Evolutionary conservation across 2,113 vertebrate species (phyloP), one percentile per base, ranked within the genome.

Genomic region (Platichthys stellatus): DNA sequence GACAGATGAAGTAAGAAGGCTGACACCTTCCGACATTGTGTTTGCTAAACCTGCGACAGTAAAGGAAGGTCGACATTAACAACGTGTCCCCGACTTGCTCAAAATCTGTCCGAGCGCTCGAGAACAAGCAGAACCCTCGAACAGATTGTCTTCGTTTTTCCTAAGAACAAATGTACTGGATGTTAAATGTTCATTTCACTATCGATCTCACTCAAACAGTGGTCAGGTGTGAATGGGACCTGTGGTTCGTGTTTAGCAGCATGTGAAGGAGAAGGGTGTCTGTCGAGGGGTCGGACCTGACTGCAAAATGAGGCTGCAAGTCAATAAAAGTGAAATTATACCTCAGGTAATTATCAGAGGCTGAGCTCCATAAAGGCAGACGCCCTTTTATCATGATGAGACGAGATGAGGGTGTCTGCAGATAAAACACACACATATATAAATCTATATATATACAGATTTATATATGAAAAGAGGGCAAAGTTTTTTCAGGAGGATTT

Each of bases 21-120:
- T 47, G 82, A 82, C 88, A 88, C 76, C 60, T 84, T 80, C 80
- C 88, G 73, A 84, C 82, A 79, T 60, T 63, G 77, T 85, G 78
- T 90, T 91, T 87, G 88, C 85, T 67, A 69, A 91, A 76, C 63
- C 20, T 60, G 59, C 59, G n/a, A 15, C n/a, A 11, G 40, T 9
- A 11, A 11, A 11, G 40, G 10, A 11, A 13, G 40, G 31, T 31
- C 31, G 31, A 31, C 31, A 31, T 7, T 31, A 13, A 51, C 47
- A 51, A 31, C 31, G 31, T 31, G 31, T 31, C 31, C 31, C 31
- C 5, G 31, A 31, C 5, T 2, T 31, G 31, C 31, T 31, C 31
- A 5, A 5, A 31, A 31, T 31, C 31, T 31, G 31, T 31, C 31
- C 6, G 47, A 51, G 47, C 15, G 7, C 35, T 14, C 13, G 51